These are phyloP conservation scores for Camelus dromedarius DNA, from an alignment of 2,113 vertebrate genomes.

Conservation along the genomic window DNA sequence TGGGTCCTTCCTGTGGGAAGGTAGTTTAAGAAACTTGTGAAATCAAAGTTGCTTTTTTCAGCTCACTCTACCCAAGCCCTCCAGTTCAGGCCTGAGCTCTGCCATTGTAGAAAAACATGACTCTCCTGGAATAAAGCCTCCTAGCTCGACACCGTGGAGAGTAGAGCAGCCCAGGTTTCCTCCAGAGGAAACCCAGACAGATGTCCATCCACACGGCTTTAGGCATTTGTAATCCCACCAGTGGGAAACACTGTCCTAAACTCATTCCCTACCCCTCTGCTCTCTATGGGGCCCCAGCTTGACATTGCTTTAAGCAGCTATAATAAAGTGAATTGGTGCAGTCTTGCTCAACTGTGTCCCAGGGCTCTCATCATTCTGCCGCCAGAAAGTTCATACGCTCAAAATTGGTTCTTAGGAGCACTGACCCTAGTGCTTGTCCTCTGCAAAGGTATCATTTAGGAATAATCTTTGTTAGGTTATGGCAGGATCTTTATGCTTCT, in stretches of 20 bases:
- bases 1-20: background rate
- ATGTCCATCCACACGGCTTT: background rate
- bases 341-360: background rate
- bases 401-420: background rate
- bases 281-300: background rate
- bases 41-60: background rate
- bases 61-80: background rate
- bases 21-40: background rate
- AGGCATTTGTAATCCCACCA: background rate
- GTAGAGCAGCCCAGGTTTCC: background rate
- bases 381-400: constrained; percentile 5
- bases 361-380: background rate
- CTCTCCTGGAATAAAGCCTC: background rate
- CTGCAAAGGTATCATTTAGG: background rate
- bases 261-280: background rate
- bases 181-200: background rate
- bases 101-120: background rate
- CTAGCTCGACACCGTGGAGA: background rate
- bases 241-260: background rate
- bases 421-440: constrained; percentile 12
- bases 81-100: background rate
- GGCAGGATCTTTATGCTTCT: constrained; percentile 20
- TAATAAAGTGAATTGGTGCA: background rate
- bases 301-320: background rate
- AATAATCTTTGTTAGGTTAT: constrained; percentile 41